Evolutionary conservation across 2,888 invertebrate genomes (phyloP).

Genomic region (Napeogenes sylphis): DNA sequence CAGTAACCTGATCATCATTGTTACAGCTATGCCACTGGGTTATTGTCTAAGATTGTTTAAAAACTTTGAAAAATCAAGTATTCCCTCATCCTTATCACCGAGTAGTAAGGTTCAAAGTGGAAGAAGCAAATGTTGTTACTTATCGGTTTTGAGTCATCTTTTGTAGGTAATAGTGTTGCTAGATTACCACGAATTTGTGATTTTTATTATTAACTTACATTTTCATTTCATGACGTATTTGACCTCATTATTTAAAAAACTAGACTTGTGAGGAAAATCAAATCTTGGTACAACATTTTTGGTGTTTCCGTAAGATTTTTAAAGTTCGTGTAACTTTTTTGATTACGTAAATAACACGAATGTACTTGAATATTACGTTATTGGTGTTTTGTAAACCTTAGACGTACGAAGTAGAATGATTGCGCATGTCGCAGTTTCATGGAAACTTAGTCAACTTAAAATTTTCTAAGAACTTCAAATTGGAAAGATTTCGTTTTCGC

Average conservation of each 20-base stretch:
- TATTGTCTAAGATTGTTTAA: slow-evolving; percentile 60
- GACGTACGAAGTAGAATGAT: background rate
- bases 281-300: too few species aligned
- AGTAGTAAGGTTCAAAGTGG: background rate
- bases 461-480: slow-evolving; percentile 4
- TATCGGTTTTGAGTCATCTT: background rate
- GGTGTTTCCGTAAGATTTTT: too few species aligned
- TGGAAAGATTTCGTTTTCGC: background rate
- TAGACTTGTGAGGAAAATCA: too few species aligned
- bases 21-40: slow-evolving; percentile 40
- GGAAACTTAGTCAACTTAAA: background rate
- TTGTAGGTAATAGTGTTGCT: slow-evolving; percentile 8
- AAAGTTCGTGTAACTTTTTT: too few species aligned
- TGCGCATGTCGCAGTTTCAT: background rate
- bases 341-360: too few species aligned
- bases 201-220: background rate
- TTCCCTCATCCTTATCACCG: background rate
- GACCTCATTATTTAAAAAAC: too few species aligned
- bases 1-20: slow-evolving; percentile 33
- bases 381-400: too few species aligned
- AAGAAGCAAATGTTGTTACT: background rate
- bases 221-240: too few species aligned
- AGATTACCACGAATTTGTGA: slow-evolving; percentile 1
- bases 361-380: too few species aligned
- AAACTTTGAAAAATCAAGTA: slow-evolving; percentile 34